These are phyloP conservation scores for Flexamia atlantica DNA, from an alignment of 2,888 invertebrate genomes.

Conservation along the genomic window DNA sequence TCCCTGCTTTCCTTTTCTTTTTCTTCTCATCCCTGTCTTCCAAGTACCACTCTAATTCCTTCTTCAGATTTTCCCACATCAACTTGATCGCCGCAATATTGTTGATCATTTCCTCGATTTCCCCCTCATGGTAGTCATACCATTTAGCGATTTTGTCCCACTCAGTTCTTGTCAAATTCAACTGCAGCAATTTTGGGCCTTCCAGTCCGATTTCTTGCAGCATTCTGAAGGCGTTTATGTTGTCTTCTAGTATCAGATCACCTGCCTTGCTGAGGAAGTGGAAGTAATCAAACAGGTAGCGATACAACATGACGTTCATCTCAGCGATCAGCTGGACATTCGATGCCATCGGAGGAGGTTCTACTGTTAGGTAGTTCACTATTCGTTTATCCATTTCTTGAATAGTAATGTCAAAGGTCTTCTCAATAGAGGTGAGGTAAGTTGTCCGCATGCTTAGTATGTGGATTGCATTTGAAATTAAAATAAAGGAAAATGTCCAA, in stretches of 20 bases:
- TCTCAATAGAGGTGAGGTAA: constrained; percentile 37
- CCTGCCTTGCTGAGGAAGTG: constrained; percentile 10
- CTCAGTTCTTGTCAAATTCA: not conserved
- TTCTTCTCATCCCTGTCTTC: constrained; percentile 3
- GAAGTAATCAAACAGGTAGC: constrained; percentile 16
- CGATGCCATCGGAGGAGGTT: constrained; percentile 7
- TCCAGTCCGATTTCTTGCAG: constrained; percentile 26
- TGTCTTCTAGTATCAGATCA: constrained; percentile 7
- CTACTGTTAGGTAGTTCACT: not conserved
- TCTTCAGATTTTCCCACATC: constrained; percentile 41
- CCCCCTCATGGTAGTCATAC: constrained; percentile 41
- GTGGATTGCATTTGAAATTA: not conserved
- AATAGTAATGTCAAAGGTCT: constrained; percentile 4
- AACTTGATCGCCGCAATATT: constrained; percentile 15
- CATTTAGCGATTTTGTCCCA: constrained; percentile 28
- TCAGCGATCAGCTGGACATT: constrained; percentile 30
- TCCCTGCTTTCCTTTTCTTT: not conserved
- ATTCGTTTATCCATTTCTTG: constrained; percentile 28
- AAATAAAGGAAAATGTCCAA: not conserved
- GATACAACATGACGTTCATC: constrained; percentile 28
- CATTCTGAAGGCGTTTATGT: constrained; percentile 29
- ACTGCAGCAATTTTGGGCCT: constrained; percentile 19
- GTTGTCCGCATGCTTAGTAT: not conserved
- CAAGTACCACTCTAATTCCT: constrained; percentile 8
- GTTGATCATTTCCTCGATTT: constrained; percentile 43